Base-by-base conservation (phyloP, 1,140 invertebrate genomes). In the Spodoptera litura region DNA sequence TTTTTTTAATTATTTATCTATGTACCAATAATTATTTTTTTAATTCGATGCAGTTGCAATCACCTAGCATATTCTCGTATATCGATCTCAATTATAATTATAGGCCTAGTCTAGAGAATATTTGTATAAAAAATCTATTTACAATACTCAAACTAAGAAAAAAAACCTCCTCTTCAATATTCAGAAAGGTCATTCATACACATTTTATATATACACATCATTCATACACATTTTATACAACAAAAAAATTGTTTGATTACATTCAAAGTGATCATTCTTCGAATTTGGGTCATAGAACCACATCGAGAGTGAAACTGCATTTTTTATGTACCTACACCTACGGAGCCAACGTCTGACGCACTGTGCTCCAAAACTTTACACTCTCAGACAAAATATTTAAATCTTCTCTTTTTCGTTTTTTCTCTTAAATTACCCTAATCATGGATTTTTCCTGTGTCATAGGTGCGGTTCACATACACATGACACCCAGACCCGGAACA, bases 291-390 rank as follows among this genome's bases (percentile, higher is more conserved):
- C 85, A 80, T 49, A 58, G 51, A 66, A 51, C 13, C 66, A 68
- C 25, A 70, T 74, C 52, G 83, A 86, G 83, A 86, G 85, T 86
- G 85, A 86, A 86, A 86, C 83, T 79, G 71, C 59, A 81, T 84
- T 81, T 84, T 86, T 86, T 81, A 61, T 81, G 79, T 31, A 62
- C n/a, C n/a, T n/a, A n/a, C 74, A 71, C 78, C 74, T 62, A 80
- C 76, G 27, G 6, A 44, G 38, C 38, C 52, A n/a, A 12, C 66
- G 52, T 53, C 20, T 62, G 59, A 35, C 49, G 73, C 59, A 75
- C 59, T 12, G 73, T 75, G 73, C 51, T 52, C 53, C 59, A 59
- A 75, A 44, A 75, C 49, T 62, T 62, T 53, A n/a, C 49, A 38
- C 49, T 75, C 64, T 49, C 38, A 44, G 59, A 53, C 59, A 61